Conservation (phyloP, 1,140 invertebrate genomes). For the Drosophila grimshawi region DNA sequence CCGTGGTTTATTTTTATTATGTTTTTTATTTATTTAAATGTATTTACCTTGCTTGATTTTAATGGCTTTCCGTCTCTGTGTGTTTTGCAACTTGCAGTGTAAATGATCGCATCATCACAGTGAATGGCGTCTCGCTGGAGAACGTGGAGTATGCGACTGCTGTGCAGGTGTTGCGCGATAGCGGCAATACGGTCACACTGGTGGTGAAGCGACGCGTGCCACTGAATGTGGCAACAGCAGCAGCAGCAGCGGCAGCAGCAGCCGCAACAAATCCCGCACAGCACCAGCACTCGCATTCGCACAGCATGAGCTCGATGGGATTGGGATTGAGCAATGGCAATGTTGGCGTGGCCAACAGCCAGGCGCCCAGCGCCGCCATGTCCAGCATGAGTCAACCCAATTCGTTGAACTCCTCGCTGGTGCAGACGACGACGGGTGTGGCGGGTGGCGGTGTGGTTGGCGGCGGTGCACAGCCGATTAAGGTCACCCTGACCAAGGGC, state of each 20-base stretch:
- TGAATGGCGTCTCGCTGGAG: constrained; percentile 97
- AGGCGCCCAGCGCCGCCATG: constrained; percentile 35
- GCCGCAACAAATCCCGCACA: neutral
- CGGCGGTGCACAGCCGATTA: constrained; percentile 89
- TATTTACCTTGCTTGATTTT: constrained; percentile 32
- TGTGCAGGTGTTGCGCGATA: constrained; percentile 95
- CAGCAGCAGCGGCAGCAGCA: constrained; percentile 64
- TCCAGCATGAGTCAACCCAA: constrained; percentile 73
- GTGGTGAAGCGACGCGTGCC: constrained; percentile 92
- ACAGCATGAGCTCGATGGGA: constrained; percentile 84
- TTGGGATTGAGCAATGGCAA: constrained; percentile 58
- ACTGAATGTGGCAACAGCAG: constrained; percentile 78
- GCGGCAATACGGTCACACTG: constrained; percentile 94
- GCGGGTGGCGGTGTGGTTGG: constrained; percentile 56
- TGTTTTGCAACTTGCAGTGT: constrained; percentile 88
- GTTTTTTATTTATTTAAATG: constrained; percentile 15
- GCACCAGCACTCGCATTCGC: neutral
- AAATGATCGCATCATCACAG: constrained; percentile 98
- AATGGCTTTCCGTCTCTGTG: constrained; percentile 13
- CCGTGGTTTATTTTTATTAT: neutral
- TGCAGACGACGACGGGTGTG: constrained; percentile 70
- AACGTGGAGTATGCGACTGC: constrained; percentile 98
- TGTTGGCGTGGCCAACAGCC: constrained; percentile 39
- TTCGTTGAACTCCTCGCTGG: constrained; percentile 74
- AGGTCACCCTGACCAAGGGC: constrained; percentile 93